These are phyloP conservation scores for Loris lydekkerianus DNA, from an alignment of 2,797 vertebrate genomes.

Conservation along the genomic window DNA sequence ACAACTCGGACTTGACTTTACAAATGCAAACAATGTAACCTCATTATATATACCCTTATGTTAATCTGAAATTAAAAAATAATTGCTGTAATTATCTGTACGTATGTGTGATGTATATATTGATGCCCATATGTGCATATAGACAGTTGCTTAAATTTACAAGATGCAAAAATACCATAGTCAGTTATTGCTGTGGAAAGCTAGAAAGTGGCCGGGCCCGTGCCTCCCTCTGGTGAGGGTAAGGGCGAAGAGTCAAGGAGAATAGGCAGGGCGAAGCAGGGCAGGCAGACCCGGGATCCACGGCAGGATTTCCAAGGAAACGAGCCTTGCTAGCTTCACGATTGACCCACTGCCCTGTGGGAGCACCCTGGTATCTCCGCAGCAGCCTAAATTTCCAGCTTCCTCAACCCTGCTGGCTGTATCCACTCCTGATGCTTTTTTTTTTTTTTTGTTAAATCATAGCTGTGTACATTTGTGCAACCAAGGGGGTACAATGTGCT, in stretches of 20 bases:
- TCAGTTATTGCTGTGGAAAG: background rate
- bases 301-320: background rate
- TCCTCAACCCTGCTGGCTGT: rapidly evolving
- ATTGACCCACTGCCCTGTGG: rapidly evolving
- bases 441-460: too few species aligned
- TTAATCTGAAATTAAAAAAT: too few species aligned
- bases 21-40: too few species aligned
- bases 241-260: background rate
- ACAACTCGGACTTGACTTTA: too few species aligned
- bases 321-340: rapidly evolving
- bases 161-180: background rate
- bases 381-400: background rate
- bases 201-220: background rate
- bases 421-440: too few species aligned
- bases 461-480: too few species aligned
- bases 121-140: background rate
- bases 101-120: background rate
- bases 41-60: too few species aligned
- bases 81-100: background rate
- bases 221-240: background rate
- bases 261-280: background rate
- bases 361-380: background rate
- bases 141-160: too few species aligned
- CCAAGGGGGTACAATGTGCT: too few species aligned
- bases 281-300: background rate